These are phyloP conservation scores for Magallana gigas DNA, from an alignment of 1,140 invertebrate genomes.

Conservation along the genomic window DNA sequence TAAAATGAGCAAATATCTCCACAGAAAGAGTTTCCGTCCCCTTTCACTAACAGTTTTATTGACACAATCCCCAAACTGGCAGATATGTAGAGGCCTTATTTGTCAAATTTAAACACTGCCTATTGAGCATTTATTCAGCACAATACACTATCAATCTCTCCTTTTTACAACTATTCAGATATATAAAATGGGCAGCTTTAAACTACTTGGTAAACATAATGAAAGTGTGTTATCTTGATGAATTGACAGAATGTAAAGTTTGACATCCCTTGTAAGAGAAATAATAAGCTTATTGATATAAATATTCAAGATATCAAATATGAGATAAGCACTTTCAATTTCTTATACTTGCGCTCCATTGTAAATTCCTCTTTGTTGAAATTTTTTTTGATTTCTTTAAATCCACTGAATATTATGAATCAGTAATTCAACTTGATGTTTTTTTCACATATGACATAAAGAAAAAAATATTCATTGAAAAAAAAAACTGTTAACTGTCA, in stretches of 20 bases:
- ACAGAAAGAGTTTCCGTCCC: neutral
- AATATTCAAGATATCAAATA: neutral
- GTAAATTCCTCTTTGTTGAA: neutral
- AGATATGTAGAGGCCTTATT: neutral
- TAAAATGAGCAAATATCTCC: slow-evolving; percentile 13
- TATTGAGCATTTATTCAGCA: slow-evolving; percentile 22
- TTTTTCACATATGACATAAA: too few relatives aligned
- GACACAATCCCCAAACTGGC: slow-evolving; percentile 5
- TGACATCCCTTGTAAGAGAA: neutral
- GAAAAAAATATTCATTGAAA: too few relatives aligned
- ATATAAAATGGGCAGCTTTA: neutral
- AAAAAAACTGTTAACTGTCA: too few relatives aligned
- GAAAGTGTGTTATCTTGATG: slow-evolving; percentile 26
- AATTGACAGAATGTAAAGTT: slow-evolving; percentile 15
- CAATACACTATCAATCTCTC: slow-evolving; percentile 31
- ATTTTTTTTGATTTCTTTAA: too few relatives aligned
- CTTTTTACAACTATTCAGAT: neutral
- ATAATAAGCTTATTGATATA: slow-evolving; percentile 13
- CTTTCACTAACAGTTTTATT: slow-evolving; percentile 13
- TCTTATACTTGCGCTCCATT: neutral
- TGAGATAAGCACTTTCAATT: neutral
- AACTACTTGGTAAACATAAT: neutral
- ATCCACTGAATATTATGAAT: too few relatives aligned
- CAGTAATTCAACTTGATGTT: too few relatives aligned
- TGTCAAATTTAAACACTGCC: slow-evolving; percentile 16